These are phyloP conservation scores for Pollenia griseotomentosa DNA, from an alignment of 2,888 invertebrate genomes.

Conservation along the genomic window DNA sequence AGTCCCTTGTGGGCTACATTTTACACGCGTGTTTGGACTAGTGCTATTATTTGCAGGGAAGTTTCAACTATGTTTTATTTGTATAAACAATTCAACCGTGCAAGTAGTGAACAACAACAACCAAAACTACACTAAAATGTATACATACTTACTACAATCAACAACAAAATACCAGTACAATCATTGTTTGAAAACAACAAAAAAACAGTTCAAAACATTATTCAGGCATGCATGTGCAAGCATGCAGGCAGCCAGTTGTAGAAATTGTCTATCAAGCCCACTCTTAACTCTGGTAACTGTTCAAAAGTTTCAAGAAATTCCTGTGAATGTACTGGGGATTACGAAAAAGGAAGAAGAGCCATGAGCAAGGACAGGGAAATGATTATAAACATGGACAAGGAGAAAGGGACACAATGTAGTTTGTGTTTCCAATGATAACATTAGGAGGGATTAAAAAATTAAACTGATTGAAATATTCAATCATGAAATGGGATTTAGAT, in stretches of 20 bases:
- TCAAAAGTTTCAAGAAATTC: constrained; percentile 10
- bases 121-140: no score
- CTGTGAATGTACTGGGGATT: constrained; percentile 27
- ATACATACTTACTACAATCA: no score
- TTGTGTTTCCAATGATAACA: not conserved
- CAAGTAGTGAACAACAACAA: constrained; percentile 40
- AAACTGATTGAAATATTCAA: no score
- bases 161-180: not conserved
- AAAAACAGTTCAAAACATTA: constrained; percentile 16
- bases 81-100: constrained; percentile 66
- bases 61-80: constrained; percentile 64
- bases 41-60: no score
- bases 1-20: no score
- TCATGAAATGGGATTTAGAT: no score
- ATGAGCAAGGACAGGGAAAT: constrained; percentile 26
- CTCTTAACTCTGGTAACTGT: not conserved
- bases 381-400: constrained; percentile 29
- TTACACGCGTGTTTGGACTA: no score
- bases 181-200: constrained; percentile 14
- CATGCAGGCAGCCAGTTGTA: constrained; percentile 23
- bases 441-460: no score
- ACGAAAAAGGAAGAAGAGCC: constrained; percentile 45
- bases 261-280: not conserved
- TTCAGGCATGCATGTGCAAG: constrained; percentile 45
- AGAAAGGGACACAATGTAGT: constrained; percentile 1